Conservation (phyloP, 2,797 vertebrate genomes). For the Xiphophorus birchmanni region DNA sequence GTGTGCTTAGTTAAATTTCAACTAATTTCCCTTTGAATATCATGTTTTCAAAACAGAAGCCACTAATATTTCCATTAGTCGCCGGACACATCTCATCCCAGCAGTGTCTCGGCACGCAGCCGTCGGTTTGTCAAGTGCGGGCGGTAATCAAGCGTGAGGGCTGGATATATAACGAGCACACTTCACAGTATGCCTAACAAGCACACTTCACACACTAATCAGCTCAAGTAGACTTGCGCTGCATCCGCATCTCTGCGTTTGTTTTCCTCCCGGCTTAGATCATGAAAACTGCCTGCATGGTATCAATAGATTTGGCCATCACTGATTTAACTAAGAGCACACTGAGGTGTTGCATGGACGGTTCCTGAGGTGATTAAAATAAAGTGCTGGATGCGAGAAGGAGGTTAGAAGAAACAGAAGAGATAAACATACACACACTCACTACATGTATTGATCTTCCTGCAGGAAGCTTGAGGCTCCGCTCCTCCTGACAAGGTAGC, state of each 20-base stretch:
- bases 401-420: constrained; percentile 16
- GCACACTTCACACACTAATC: constrained; percentile 74
- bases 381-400: not conserved
- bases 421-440: constrained; percentile 13
- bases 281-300: constrained; percentile 42
- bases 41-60: constrained; percentile 47
- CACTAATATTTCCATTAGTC: constrained; percentile 45
- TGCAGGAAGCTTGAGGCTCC: constrained; percentile 63
- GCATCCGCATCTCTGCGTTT: constrained; percentile 45
- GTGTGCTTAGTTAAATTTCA: not conserved
- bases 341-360: not conserved
- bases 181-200: constrained; percentile 71
- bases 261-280: constrained; percentile 34
- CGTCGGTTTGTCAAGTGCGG: constrained; percentile 38
- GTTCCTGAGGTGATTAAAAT: constrained; percentile 26
- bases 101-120: constrained; percentile 50
- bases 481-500: not conserved
- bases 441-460: constrained; percentile 71
- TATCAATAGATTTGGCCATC: constrained; percentile 46
- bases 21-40: constrained; percentile 3
- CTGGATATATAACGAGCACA: constrained; percentile 70
- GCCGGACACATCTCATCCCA: constrained; percentile 52
- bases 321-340: constrained; percentile 9
- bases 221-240: constrained; percentile 65
- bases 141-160: constrained; percentile 68